Conservation (phyloP, 1,140 invertebrate species). For the Liolophura sinensis region DNA sequence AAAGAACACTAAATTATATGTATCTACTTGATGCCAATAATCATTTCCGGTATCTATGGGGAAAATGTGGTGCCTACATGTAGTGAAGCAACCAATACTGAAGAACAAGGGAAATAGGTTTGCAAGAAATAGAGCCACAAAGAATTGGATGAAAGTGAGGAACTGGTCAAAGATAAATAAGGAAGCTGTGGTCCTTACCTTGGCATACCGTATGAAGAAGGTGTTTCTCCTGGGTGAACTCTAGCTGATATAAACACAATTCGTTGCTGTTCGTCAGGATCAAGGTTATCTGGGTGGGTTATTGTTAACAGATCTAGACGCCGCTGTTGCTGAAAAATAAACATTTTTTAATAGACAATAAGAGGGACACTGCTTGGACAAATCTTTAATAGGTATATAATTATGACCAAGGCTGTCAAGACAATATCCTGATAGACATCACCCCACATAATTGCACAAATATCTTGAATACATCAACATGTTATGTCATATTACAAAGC, state of each 20-base stretch:
- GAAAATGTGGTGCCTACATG: too few relatives aligned
- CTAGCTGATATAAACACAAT: constrained; percentile 76
- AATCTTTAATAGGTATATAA: too few relatives aligned
- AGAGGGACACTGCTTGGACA: too few relatives aligned
- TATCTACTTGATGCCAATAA: too few relatives aligned
- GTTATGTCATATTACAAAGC: too few relatives aligned
- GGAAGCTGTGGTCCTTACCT: constrained; percentile 36
- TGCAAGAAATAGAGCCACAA: not conserved
- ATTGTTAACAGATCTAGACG: constrained; percentile 87
- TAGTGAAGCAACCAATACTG: too few relatives aligned
- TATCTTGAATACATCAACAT: too few relatives aligned
- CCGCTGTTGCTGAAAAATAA: constrained; percentile 81
- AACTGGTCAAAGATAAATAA: not conserved
- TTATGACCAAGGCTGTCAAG: too few relatives aligned
- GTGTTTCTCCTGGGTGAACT: constrained; percentile 85
- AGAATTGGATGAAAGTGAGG: not conserved
- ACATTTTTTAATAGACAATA: not conserved
- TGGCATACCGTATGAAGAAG: constrained; percentile 60
- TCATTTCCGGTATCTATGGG: too few relatives aligned
- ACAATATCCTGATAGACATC: too few relatives aligned
- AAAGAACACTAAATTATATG: too few relatives aligned
- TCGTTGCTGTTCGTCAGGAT: constrained; percentile 64
- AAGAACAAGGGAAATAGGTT: not conserved
- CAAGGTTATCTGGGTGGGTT: constrained; percentile 67
- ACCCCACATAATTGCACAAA: too few relatives aligned